A percentile compares a stretch with the other conserved stretches of the same genome.
These are phyloP conservation scores for Malurus cyaneus DNA, from an alignment of 2,113 vertebrate genomes.

Conservation along the genomic window DNA sequence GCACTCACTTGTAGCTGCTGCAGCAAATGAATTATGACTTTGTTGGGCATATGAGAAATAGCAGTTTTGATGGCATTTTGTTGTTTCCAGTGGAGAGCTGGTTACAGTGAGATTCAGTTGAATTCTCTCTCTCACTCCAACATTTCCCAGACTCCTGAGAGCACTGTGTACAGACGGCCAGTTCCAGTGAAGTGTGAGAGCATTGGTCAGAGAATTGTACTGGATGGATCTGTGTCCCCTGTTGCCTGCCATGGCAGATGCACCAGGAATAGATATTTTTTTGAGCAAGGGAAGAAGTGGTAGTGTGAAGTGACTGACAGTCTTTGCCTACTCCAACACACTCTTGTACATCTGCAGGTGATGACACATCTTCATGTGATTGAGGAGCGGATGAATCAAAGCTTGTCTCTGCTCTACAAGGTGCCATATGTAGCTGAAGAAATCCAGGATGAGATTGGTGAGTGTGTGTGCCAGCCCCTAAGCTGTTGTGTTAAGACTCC, in stretches of 20 bases:
- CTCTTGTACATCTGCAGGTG: conserved; percentile 76
- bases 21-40: neutral
- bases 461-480: conserved; percentile 47
- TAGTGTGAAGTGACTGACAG: neutral
- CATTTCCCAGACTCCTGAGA: neutral
- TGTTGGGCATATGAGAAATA: neutral
- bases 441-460: conserved; percentile 95
- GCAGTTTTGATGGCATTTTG: neutral
- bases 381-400: conserved; percentile 98
- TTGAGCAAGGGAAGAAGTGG: neutral
- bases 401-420: conserved; percentile 95
- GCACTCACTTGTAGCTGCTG: neutral
- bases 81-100: neutral
- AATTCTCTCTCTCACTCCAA: neutral
- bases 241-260: neutral
- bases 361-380: conserved; percentile 99
- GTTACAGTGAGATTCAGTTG: neutral
- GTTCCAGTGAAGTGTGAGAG: neutral
- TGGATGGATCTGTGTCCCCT: neutral
- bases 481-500: neutral
- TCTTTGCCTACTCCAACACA: neutral
- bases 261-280: neutral
- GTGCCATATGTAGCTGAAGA: conserved; percentile 94
- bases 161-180: fast-evolving
- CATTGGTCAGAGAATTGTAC: neutral